A percentile compares a stretch with the other conserved stretches of the same genome.
Conservation (phyloP, 2,797 vertebrate genomes). For the Hydrophis major region DNA sequence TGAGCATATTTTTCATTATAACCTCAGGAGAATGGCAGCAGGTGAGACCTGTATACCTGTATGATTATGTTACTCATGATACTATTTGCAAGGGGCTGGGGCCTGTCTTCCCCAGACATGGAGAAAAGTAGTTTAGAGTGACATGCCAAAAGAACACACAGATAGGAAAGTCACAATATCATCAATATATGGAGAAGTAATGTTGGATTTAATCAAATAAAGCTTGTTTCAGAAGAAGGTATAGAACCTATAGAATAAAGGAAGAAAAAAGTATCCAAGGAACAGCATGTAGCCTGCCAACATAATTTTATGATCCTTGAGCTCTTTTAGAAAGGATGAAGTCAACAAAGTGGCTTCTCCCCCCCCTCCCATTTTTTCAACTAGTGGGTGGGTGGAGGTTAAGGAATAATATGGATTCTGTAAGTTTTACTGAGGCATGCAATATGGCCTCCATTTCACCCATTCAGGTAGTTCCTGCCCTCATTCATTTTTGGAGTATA, state of each 20-base stretch:
- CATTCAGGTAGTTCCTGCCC: not conserved
- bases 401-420: not conserved
- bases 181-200: not conserved
- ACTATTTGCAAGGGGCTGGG: not conserved
- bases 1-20: slow-evolving; percentile 19
- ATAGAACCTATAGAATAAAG: not conserved
- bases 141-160: not conserved
- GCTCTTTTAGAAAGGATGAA: not conserved
- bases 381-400: not conserved
- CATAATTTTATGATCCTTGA: not conserved
- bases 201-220: not conserved
- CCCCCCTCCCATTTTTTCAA: not conserved
- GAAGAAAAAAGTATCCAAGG: not conserved
- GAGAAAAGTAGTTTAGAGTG: not conserved
- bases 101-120: not conserved
- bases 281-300: not conserved
- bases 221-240: not conserved
- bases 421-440: not conserved
- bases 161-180: not conserved
- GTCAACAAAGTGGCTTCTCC: not conserved
- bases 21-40: slow-evolving; percentile 3
- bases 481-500: not conserved
- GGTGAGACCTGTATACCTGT: not conserved
- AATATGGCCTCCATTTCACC: not conserved
- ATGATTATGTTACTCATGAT: not conserved